Base-by-base conservation (phyloP, 1,140 invertebrate species). In the Periplaneta americana region DNA sequence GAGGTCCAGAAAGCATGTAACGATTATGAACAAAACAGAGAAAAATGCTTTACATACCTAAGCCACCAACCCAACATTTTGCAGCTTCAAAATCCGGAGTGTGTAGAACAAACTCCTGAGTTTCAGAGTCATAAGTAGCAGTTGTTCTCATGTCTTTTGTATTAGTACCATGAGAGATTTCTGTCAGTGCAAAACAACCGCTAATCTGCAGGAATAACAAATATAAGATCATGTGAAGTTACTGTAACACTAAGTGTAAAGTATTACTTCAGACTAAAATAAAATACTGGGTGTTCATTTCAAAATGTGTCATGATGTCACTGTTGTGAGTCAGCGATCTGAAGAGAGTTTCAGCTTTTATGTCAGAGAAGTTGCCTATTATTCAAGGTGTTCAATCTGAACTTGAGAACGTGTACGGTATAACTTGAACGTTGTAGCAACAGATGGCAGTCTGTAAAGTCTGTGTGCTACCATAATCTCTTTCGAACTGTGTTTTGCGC, bases 101-200 rank as follows among this genome's bases (percentile, higher is more conserved):
- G 85, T 97, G 92, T 66, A 98, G 86, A 0, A 96, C 89, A 89
- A 97, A 97, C 86, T 95, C 91, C 86, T 93, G 88, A n/a, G 91
- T 93, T 78, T 91, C 89, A 1, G 91, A 89, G 86, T 96, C 92
- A 87, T 94, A 97, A 0, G 93, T 95, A 1, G 96, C 96, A 1
- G 93, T 94, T 0, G 96, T 97, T 82, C 93, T 91, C 92, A 97
- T 94, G 36, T 92, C 93, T 87, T 94, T 93, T 8, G 95, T 94
- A 86, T 98, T 97, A 31, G 94, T 96, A 6, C 96, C 96, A 89
- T 97, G 96, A 9, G 93, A 92, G n/a, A 97, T 91, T 88, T 98
- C 96, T 0, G 96, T 97, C 1, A 98, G 86, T 0, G 94, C 94
- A 88, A 96, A 97, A 85, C 94, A 95, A n/a, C 95, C 95, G 81